A percentile compares a stretch with the other conserved stretches of the same genome.
These are phyloP conservation scores for Hetaerina americana DNA, from an alignment of 1,140 invertebrate genomes.

Conservation along the genomic window DNA sequence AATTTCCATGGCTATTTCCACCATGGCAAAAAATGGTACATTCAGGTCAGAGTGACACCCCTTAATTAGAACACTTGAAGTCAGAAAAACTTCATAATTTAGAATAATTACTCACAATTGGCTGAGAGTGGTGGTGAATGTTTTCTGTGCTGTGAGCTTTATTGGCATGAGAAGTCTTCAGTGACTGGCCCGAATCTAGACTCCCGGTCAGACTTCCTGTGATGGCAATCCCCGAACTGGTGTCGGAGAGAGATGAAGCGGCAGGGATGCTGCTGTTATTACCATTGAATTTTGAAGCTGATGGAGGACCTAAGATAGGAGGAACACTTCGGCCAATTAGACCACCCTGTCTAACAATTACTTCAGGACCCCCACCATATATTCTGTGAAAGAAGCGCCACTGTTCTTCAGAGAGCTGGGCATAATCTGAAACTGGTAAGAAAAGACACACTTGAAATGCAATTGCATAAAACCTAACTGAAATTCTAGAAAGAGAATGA, in stretches of 20 bases:
- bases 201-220: background rate
- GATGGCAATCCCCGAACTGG: background rate
- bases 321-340: slow-evolving; percentile 3
- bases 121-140: slow-evolving; percentile 11
- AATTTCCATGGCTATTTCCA: no score
- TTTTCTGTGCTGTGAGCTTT: slow-evolving; percentile 15
- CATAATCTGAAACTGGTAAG: slow-evolving; percentile 68
- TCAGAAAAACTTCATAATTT: no score
- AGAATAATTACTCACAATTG: background rate
- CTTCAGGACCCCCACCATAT: slow-evolving; percentile 78
- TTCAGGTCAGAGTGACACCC: no score
- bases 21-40: no score
- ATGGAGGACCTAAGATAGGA: background rate
- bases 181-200: background rate
- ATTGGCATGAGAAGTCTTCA: background rate
- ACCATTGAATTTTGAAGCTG: background rate
- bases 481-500: no score
- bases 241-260: background rate
- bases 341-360: slow-evolving; percentile 33
- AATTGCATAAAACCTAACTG: no score
- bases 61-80: no score
- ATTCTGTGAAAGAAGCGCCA: slow-evolving; percentile 75
- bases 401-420: slow-evolving; percentile 66
- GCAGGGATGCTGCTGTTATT: background rate
- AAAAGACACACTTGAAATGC: slow-evolving; percentile 21